A percentile compares a stretch with the other conserved stretches of the same genome.
phyloP scores from a whole-genome alignment of 2,113 vertebrate species.

The Sigmodon hispidus region DNA sequence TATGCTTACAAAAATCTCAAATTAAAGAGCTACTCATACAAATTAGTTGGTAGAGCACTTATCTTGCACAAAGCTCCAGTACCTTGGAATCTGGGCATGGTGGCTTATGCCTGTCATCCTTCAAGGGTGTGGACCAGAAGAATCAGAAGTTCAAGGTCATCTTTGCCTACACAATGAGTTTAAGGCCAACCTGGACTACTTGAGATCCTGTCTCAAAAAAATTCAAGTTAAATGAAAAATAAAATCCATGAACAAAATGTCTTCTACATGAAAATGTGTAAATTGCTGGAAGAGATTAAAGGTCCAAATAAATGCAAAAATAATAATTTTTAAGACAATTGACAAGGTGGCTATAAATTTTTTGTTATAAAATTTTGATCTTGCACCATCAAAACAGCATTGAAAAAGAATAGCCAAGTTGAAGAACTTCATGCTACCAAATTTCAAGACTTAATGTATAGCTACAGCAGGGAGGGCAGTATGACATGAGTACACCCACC shows the following conservation, averaged over 20 bases:
- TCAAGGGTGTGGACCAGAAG: not conserved
- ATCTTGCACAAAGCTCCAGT: no score
- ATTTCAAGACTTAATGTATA: not conserved
- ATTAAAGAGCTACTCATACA: not conserved
- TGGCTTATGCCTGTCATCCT: not conserved
- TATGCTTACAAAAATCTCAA: not conserved
- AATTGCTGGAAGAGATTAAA: not conserved
- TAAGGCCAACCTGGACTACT: not conserved
- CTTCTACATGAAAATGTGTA: not conserved
- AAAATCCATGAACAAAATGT: not conserved
- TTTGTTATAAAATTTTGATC: no score
- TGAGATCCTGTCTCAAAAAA: not conserved
- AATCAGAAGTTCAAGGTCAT: not conserved
- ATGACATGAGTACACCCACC: not conserved
- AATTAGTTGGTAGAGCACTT: not conserved
- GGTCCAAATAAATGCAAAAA: not conserved
- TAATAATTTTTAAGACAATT: constrained; percentile 15
- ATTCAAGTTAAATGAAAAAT: not conserved
- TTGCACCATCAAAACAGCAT: not conserved
- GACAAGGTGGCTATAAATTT: not conserved
- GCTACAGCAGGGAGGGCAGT: not conserved
- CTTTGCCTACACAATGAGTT: not conserved
- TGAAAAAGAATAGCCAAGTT: constrained; percentile 3
- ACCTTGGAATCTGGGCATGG: not conserved
- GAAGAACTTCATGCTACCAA: not conserved